Conservation (phyloP, 2,113 vertebrate genomes). For the Garra rufa region DNA sequence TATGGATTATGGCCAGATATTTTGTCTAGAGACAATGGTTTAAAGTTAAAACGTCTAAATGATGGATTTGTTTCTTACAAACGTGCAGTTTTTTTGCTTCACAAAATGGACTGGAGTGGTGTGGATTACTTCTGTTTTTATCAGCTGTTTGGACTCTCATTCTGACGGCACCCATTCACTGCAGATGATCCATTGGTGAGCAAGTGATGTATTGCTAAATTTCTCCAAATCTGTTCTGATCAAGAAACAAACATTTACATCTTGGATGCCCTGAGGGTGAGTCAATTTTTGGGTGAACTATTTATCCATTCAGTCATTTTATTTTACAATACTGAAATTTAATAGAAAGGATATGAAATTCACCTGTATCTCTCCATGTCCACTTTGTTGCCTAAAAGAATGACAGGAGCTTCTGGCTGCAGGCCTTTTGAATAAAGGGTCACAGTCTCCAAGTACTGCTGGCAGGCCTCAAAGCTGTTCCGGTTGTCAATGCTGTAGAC, state of each 20-base stretch:
- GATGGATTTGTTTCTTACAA: not conserved
- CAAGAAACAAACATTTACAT: not conserved
- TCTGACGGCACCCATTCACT: not conserved
- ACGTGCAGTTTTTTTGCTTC: not conserved
- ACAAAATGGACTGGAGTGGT: not conserved
- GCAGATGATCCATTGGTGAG: not conserved
- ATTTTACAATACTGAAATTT: no score
- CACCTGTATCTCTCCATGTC: conserved; percentile 94
- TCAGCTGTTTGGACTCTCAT: not conserved
- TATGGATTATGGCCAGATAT: not conserved
- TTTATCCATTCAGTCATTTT: no score
- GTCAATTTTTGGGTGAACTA: no score
- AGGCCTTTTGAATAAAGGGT: conserved; percentile 73
- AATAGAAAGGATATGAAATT: not conserved
- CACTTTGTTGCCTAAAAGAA: conserved; percentile 91
- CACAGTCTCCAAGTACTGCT: conserved; percentile 81
- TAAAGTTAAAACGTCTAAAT: not conserved
- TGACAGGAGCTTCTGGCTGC: conserved; percentile 72
- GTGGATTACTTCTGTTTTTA: not conserved
- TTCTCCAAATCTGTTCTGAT: not conserved
- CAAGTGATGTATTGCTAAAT: not conserved
- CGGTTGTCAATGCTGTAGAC: conserved; percentile 87
- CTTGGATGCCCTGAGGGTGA: not conserved
- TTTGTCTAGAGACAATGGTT: not conserved
- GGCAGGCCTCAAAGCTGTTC: conserved; percentile 82